Percentiles rank a stretch among this genome's conserved stretches.
These are phyloP conservation scores for Chauna torquata DNA, from an alignment of 2,113 vertebrate genomes.

Conservation along the genomic window DNA sequence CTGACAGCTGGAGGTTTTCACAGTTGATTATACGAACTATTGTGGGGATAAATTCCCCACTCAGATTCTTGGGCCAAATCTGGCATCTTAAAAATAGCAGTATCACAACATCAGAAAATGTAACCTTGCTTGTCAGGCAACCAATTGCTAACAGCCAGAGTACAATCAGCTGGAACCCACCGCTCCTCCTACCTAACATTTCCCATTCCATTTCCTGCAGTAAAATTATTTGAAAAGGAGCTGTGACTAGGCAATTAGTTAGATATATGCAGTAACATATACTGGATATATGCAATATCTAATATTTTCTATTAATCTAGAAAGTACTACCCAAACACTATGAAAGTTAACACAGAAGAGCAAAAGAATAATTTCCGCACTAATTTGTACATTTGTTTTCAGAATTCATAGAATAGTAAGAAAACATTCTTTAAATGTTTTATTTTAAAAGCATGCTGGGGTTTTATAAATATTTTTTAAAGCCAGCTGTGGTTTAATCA, in stretches of 20 bases:
- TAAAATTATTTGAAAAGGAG: not conserved
- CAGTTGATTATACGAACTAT: not conserved
- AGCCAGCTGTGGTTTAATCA: constrained; percentile 46
- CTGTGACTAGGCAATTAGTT: not conserved
- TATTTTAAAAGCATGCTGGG: not conserved
- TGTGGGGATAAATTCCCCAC: not conserved
- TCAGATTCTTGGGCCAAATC: not conserved
- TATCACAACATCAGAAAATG: not conserved
- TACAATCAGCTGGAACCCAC: not conserved
- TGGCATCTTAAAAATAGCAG: not conserved
- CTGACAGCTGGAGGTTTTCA: constrained; percentile 14
- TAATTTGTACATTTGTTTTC: not conserved
- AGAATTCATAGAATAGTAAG: not conserved
- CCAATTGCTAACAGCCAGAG: not conserved
- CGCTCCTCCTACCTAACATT: not conserved
- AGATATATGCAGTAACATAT: not conserved
- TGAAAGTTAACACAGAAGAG: not conserved
- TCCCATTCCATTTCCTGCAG: not conserved
- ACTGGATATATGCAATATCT: not conserved
- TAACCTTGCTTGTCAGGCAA: not conserved
- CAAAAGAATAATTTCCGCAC: not conserved
- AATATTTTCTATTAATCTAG: not conserved
- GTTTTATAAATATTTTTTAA: constrained; percentile 25
- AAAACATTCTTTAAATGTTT: not conserved
- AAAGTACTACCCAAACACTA: not conserved